phyloP scores from a whole-genome alignment of 2,888 invertebrate genomes.

The Synergus itoensis region DNA sequence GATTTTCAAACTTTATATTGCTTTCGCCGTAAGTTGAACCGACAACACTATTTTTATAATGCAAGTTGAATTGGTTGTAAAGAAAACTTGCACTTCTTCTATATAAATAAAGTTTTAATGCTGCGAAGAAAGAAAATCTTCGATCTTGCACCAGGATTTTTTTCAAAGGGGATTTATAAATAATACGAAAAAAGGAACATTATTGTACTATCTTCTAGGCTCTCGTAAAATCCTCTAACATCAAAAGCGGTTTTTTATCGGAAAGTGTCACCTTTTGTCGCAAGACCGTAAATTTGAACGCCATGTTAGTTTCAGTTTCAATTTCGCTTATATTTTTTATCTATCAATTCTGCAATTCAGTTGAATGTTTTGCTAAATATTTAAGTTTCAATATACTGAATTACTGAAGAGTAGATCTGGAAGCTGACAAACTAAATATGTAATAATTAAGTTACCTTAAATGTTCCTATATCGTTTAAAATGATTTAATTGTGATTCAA shows the following conservation, averaged over 20 bases:
- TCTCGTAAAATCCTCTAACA: slow-evolving; percentile 31
- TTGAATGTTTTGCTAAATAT: background rate
- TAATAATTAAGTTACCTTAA: too few relatives aligned
- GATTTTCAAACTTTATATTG: background rate
- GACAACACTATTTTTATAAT: background rate
- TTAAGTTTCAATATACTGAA: background rate
- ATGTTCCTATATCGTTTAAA: too few relatives aligned
- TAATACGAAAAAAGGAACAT: slow-evolving; percentile 13
- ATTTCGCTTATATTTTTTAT: background rate
- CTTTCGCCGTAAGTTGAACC: background rate
- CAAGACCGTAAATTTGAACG: slow-evolving; percentile 16
- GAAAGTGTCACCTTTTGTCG: slow-evolving; percentile 18
- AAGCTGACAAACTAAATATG: background rate
- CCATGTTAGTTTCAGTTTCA: background rate
- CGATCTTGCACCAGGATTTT: background rate
- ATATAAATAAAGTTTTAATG: slow-evolving; percentile 27
- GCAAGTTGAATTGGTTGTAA: slow-evolving; percentile 4
- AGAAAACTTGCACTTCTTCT: background rate
- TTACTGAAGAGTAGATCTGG: slow-evolving; percentile 24
- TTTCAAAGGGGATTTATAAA: slow-evolving; percentile 33
- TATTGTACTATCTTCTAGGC: slow-evolving; percentile 2
- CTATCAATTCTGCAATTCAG: background rate
- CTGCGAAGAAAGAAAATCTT: background rate
- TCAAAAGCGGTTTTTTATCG: slow-evolving; percentile 14
- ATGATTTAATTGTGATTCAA: too few relatives aligned